These are phyloP conservation scores for Lasioglossum figueresi DNA, from an alignment of 2,888 invertebrate species.

Conservation along the genomic window DNA sequence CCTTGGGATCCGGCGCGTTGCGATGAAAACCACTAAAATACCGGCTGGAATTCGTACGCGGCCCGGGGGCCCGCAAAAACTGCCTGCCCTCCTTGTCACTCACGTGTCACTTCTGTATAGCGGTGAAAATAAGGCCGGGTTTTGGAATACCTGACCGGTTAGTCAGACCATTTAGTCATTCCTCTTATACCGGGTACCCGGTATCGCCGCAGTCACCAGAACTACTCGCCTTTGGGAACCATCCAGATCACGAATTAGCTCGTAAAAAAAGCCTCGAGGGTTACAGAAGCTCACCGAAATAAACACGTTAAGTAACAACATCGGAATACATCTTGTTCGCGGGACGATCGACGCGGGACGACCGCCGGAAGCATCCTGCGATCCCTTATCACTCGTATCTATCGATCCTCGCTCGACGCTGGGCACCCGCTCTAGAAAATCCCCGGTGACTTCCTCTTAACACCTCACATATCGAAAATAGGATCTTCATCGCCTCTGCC, in stretches of 20 bases:
- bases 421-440: neutral
- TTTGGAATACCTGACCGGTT: conserved; percentile 76
- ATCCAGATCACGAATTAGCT: conserved; percentile 76
- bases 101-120: conserved; percentile 56
- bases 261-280: conserved; percentile 70
- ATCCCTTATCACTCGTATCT: neutral
- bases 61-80: conserved; percentile 29
- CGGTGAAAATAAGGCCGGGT: conserved; percentile 75
- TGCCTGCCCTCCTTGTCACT: conserved; percentile 57
- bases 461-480: neutral
- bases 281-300: conserved; percentile 71
- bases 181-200: conserved; percentile 75
- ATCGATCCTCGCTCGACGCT: neutral
- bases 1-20: conserved; percentile 33
- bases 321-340: conserved; percentile 24
- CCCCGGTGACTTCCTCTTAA: neutral
- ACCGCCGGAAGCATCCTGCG: neutral
- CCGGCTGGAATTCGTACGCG: conserved; percentile 51
- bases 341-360: neutral
- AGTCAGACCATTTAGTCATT: conserved; percentile 78
- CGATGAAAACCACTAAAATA: conserved; percentile 60
- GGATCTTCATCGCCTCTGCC: neutral
- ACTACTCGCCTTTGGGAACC: conserved; percentile 73
- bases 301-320: conserved; percentile 69
- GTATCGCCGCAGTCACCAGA: conserved; percentile 72